phyloP scores from a whole-genome alignment of 2,888 invertebrate genomes.

The Ichneumoninae sp. region DNA sequence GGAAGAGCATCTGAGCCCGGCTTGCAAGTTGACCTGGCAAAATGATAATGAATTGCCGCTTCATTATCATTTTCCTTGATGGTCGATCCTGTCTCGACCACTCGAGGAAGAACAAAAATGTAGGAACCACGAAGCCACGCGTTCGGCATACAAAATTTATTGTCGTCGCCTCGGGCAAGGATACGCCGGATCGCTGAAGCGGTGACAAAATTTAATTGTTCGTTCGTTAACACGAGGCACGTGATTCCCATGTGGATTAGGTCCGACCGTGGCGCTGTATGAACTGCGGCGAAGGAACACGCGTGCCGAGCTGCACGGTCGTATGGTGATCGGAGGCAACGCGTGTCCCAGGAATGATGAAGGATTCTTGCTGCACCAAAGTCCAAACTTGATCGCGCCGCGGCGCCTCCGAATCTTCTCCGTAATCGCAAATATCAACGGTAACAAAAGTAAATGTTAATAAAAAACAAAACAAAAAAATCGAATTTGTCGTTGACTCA shows the following conservation, averaged over 20 bases:
- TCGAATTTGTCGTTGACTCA: not conserved
- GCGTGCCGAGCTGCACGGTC: not conserved
- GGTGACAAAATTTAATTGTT: conserved; percentile 45
- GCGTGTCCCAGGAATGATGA: conserved; percentile 25
- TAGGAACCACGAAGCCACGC: conserved; percentile 9
- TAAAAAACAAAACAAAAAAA: too few relatives aligned
- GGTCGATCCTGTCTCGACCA: conserved; percentile 2
- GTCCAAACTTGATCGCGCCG: conserved; percentile 47
- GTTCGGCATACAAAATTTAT: conserved; percentile 48
- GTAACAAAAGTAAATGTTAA: too few relatives aligned
- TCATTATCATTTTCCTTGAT: not conserved
- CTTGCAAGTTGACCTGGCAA: too few relatives aligned
- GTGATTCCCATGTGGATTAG: conserved; percentile 39
- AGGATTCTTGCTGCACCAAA: conserved; percentile 28
- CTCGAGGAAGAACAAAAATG: conserved; percentile 17
- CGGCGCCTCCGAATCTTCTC: conserved; percentile 16
- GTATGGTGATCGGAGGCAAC: conserved; percentile 1
- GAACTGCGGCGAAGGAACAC: not conserved
- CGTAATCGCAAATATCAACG: not conserved
- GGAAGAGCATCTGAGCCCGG: too few relatives aligned
- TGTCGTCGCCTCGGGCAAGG: not conserved
- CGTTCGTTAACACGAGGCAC: conserved; percentile 35
- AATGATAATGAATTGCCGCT: too few relatives aligned
- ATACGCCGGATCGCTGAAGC: not conserved
- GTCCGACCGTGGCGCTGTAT: conserved; percentile 4